A percentile compares a stretch with the other conserved stretches of the same genome.
phyloP scores from a whole-genome alignment of 2,888 invertebrate species.

The Onthophagus sagittarius region DNA sequence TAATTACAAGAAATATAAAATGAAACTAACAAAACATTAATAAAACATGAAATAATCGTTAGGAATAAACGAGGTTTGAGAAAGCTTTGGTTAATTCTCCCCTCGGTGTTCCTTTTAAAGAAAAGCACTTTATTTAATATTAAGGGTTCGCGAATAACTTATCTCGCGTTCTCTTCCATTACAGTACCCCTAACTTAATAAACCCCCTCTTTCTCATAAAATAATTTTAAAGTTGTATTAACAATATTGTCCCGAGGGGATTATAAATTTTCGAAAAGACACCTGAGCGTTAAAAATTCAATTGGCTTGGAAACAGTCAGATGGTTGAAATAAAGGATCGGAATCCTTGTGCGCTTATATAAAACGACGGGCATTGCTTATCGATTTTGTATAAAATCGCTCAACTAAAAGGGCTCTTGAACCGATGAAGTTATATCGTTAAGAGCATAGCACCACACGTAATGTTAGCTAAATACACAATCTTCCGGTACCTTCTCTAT shows the following conservation, averaged over 20 bases:
- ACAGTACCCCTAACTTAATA: background rate
- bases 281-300: background rate
- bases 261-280: background rate
- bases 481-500: background rate
- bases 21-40: too few relatives aligned
- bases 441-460: background rate
- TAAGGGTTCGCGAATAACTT: background rate
- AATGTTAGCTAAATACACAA: background rate
- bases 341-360: constrained; percentile 3
- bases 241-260: background rate
- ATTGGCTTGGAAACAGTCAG: background rate
- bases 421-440: constrained; percentile 4
- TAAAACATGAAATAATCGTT: background rate
- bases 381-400: constrained; percentile 10
- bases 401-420: constrained; percentile 9
- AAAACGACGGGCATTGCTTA: constrained; percentile 5
- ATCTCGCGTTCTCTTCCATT: background rate
- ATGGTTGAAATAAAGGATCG: background rate
- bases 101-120: background rate
- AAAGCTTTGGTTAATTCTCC: background rate
- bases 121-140: background rate
- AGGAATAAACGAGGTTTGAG: background rate
- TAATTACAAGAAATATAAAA: too few relatives aligned
- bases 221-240: background rate
- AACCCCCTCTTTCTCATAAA: background rate